phyloP scores from a whole-genome alignment of 64 coral and sea anemone genomes.

The Platygyra sinensis region DNA sequence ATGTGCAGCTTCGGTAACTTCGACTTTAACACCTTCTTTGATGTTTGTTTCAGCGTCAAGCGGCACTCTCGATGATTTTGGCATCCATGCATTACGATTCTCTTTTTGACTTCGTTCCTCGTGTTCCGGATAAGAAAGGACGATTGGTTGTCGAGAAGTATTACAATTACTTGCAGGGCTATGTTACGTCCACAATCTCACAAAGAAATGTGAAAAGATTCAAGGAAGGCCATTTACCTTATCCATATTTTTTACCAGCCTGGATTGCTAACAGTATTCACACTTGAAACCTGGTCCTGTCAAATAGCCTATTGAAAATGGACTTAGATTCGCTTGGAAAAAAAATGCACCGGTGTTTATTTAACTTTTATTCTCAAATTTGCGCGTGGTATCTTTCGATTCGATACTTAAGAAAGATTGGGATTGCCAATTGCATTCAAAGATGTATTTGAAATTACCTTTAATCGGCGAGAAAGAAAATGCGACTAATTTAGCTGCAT shows the following conservation, averaged over 20 bases:
- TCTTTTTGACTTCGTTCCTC: slow-evolving; percentile 62
- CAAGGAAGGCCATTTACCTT: slow-evolving; percentile 39
- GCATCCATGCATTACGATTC: slow-evolving; percentile 69
- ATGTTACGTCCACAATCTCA: slow-evolving; percentile 22
- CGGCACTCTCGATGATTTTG: slow-evolving; percentile 70
- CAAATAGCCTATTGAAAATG: neutral
- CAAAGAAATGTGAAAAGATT: slow-evolving; percentile 58
- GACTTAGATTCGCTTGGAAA: neutral
- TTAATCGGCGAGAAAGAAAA: no score
- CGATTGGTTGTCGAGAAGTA: slow-evolving; percentile 54
- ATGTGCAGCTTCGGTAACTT: neutral
- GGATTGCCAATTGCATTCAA: no score
- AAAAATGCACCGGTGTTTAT: neutral
- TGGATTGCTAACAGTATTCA: slow-evolving; percentile 94
- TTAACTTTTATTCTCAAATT: neutral
- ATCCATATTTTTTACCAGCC: slow-evolving; percentile 72
- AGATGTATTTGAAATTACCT: no score
- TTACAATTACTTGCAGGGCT: slow-evolving; percentile 43
- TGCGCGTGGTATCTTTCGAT: no score
- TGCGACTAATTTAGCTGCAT: no score
- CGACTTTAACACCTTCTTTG: neutral
- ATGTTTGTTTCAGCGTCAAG: slow-evolving; percentile 53
- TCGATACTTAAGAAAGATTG: no score
- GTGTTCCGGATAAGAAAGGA: slow-evolving; percentile 62
- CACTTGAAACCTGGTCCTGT: slow-evolving; percentile 8